These are phyloP conservation scores for Cydia fagiglandana DNA, from an alignment of 1,140 invertebrate genomes.

Conservation along the genomic window DNA sequence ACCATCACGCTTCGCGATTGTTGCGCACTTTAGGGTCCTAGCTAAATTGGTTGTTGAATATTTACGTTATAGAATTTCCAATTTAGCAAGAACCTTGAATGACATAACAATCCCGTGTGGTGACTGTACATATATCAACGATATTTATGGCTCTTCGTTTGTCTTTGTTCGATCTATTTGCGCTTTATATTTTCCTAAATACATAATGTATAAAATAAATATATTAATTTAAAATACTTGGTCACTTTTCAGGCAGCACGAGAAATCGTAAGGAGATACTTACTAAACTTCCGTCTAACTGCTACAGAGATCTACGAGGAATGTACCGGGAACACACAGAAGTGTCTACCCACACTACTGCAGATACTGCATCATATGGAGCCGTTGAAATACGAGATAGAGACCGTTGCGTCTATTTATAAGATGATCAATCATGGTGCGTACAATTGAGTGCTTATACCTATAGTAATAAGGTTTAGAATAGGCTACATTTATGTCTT, in stretches of 20 bases:
- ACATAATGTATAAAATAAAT: too few species aligned
- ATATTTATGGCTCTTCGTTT: too few species aligned
- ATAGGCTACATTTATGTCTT: too few species aligned
- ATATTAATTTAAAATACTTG: too few species aligned
- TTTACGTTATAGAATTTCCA: too few species aligned
- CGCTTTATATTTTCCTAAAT: background rate
- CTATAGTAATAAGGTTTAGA: background rate
- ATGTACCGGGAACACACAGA: conserved; percentile 46
- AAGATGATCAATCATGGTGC: conserved; percentile 69
- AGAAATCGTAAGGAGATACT: conserved; percentile 78
- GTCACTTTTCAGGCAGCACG: conserved; percentile 77
- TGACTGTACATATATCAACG: too few species aligned
- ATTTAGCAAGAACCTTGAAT: too few species aligned
- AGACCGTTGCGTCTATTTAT: conserved; percentile 80
- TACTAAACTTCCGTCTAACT: conserved; percentile 79
- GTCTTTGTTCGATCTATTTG: too few species aligned
- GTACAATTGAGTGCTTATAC: background rate
- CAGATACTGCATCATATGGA: conserved; percentile 74
- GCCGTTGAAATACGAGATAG: conserved; percentile 77
- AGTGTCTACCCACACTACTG: conserved; percentile 73
- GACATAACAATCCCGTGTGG: too few species aligned
- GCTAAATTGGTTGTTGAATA: too few species aligned
- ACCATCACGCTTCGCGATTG: too few species aligned
- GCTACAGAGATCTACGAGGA: conserved; percentile 77
- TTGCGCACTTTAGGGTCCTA: too few species aligned